A percentile compares a stretch with the other conserved stretches of the same genome.
Conservation (phyloP, 1,140 invertebrate genomes). For the Lordiphosa collinella region DNA sequence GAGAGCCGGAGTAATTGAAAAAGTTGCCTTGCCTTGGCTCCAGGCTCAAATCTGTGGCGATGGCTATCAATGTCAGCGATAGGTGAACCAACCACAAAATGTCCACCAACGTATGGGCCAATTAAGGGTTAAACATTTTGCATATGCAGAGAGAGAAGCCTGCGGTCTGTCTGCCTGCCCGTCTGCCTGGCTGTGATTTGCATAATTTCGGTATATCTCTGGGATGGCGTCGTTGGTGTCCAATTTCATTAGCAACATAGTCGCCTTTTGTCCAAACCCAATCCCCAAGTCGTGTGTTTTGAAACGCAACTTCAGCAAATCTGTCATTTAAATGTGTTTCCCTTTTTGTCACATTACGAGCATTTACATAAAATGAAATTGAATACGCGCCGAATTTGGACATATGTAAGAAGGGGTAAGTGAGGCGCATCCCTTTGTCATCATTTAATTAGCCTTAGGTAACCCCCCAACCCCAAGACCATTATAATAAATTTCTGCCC, state of each 20-base stretch:
- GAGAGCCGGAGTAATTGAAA: slow-evolving; percentile 60
- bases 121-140: slow-evolving; percentile 76
- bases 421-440: slow-evolving; percentile 25
- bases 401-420: slow-evolving; percentile 41
- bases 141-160: slow-evolving; percentile 42
- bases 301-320: slow-evolving; percentile 61
- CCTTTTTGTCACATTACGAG: slow-evolving; percentile 69
- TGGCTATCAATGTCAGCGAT: slow-evolving; percentile 69
- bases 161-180: slow-evolving; percentile 17
- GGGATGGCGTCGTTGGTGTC: slow-evolving; percentile 57
- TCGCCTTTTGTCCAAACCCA: slow-evolving; percentile 30
- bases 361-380: slow-evolving; percentile 78
- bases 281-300: slow-evolving; percentile 43
- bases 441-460: slow-evolving; percentile 68
- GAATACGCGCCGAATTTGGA: slow-evolving; percentile 58
- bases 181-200: slow-evolving; percentile 48
- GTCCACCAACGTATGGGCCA: slow-evolving; percentile 53
- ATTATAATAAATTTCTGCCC: slow-evolving; percentile 60
- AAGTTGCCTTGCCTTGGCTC: slow-evolving; percentile 53
- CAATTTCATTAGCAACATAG: slow-evolving; percentile 72
- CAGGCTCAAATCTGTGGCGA: slow-evolving; percentile 34
- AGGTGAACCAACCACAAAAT: slow-evolving; percentile 60
- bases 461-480: slow-evolving; percentile 23
- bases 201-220: slow-evolving; percentile 59
- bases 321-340: slow-evolving; percentile 73